Evolutionary conservation across 1,140 invertebrate genomes (phyloP).

Genomic region (Carcinoscorpius rotundicauda): DNA sequence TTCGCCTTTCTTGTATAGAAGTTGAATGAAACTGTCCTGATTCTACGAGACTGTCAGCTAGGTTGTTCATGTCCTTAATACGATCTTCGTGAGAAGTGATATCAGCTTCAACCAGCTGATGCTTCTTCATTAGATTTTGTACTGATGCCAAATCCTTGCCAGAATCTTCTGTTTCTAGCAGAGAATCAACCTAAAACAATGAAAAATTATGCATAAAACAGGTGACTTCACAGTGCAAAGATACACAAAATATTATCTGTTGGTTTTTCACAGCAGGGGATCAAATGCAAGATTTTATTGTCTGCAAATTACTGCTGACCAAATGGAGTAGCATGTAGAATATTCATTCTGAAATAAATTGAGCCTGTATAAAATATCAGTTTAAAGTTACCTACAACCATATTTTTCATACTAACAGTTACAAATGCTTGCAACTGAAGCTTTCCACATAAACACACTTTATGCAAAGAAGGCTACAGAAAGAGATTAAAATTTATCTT

Average conservation of each 20-base stretch:
- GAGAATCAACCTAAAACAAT: slow-evolving; percentile 53
- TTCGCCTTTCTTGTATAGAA: slow-evolving; percentile 81
- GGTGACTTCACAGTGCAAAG: background rate
- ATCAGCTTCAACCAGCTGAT: slow-evolving; percentile 95
- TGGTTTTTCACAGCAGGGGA: too few relatives aligned
- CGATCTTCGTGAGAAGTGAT: slow-evolving; percentile 91
- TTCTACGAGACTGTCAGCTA: slow-evolving; percentile 86
- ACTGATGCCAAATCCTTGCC: slow-evolving; percentile 97
- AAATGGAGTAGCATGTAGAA: background rate
- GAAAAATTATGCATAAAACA: background rate
- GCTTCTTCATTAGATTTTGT: slow-evolving; percentile 99
- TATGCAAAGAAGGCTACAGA: too few relatives aligned
- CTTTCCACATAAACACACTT: too few relatives aligned
- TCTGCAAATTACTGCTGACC: background rate
- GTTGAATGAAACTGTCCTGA: slow-evolving; percentile 88
- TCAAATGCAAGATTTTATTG: background rate
- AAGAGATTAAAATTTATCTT: too few relatives aligned
- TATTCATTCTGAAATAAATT: background rate
- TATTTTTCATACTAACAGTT: too few relatives aligned
- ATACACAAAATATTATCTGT: too few relatives aligned
- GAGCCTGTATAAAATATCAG: too few relatives aligned
- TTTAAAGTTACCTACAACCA: too few relatives aligned
- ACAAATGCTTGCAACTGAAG: too few relatives aligned
- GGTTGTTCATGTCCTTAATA: slow-evolving; percentile 87
- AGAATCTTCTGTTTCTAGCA: slow-evolving; percentile 91